Base-by-base conservation (phyloP, 2,113 vertebrate species). In the Bubalus kerabau region DNA sequence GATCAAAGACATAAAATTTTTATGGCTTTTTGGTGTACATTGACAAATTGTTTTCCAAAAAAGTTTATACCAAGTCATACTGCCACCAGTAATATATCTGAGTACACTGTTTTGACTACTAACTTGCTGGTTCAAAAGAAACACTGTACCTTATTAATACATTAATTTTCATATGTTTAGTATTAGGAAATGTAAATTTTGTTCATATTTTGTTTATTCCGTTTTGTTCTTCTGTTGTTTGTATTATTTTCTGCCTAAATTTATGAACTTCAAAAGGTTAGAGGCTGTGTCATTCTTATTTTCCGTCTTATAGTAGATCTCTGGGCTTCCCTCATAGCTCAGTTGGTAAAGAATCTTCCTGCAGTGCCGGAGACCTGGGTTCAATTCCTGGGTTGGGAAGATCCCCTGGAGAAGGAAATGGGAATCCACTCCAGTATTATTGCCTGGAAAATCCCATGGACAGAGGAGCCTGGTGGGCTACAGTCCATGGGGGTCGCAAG, bases 31-130 rank as follows among this genome's bases (percentile, higher is more conserved):
- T 80, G 56, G 93, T 94, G 30, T 78, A 88, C 52, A 78, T n/a
- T 94, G 87, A 96, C 81, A 94, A 90, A 92, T 67, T 76, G 46
- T 90, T 97, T 96, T 80, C 48, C 64, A 67, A 84, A 95, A 94
- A 94, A 83, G 16, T 8, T 86, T 93, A 74, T 81, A 78, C 7
- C 23, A 92, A 94, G 36, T 95, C 91, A 80, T 85, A 74, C 28
- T 43, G n/a, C n/a, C 40, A 94, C 54, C 59, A 87, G 54, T 81
- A 92, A 64, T 48, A 43, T 43, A 36, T 83, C 28, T 12, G 54
- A 82, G 30, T 59, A 16, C 13, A 23, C 6, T 71, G 84, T 85
- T 95, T 95, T 93, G 85, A 59, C 32, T 71, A 57, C 6, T 84
- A n/a, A 74, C 13, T 94, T 90, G 5, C n/a, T 95, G 23, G 13